Percentiles rank a stretch among this genome's conserved stretches.
phyloP scores from a whole-genome alignment of 1,140 invertebrate species.

The Cydia fagiglandana region DNA sequence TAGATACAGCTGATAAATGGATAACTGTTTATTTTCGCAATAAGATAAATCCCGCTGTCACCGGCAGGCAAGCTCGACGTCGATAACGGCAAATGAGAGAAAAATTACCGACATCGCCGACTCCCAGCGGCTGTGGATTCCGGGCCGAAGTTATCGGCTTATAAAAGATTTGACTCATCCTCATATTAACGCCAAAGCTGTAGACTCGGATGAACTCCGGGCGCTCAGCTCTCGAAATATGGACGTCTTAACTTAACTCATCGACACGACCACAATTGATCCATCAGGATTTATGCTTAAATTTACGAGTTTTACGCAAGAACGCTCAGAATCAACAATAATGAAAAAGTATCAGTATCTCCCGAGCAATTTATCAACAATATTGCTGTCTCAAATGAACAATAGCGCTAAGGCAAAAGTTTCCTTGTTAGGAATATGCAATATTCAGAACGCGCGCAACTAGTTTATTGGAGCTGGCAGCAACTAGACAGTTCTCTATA shows the following conservation, averaged over 20 bases:
- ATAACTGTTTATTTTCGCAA: slow-evolving; percentile 25
- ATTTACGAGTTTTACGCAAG: not conserved
- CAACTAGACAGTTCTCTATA: not conserved
- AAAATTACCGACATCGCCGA: slow-evolving; percentile 21
- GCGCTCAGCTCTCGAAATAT: slow-evolving; percentile 18
- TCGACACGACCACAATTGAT: not conserved
- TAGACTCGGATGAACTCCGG: slow-evolving; percentile 5
- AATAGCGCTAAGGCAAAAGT: not conserved
- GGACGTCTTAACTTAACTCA: slow-evolving; percentile 8
- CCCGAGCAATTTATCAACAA: not conserved
- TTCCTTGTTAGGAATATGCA: slow-evolving; percentile 16
- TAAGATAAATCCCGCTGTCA: slow-evolving; percentile 32
- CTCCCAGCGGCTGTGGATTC: slow-evolving; percentile 3
- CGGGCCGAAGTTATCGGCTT: slow-evolving; percentile 26
- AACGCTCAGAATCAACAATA: not conserved
- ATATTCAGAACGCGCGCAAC: not conserved
- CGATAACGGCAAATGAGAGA: slow-evolving; percentile 34
- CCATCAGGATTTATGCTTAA: not conserved
- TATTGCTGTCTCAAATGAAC: not conserved
- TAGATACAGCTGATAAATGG: slow-evolving; percentile 18
- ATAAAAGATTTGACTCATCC: slow-evolving; percentile 28
- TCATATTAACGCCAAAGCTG: slow-evolving; percentile 24
- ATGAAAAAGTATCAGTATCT: not conserved
- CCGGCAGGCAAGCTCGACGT: slow-evolving; percentile 20
- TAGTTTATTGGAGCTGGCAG: not conserved